These are phyloP conservation scores for Cololabis saira DNA, from an alignment of 2,113 vertebrate species.

Conservation along the genomic window DNA sequence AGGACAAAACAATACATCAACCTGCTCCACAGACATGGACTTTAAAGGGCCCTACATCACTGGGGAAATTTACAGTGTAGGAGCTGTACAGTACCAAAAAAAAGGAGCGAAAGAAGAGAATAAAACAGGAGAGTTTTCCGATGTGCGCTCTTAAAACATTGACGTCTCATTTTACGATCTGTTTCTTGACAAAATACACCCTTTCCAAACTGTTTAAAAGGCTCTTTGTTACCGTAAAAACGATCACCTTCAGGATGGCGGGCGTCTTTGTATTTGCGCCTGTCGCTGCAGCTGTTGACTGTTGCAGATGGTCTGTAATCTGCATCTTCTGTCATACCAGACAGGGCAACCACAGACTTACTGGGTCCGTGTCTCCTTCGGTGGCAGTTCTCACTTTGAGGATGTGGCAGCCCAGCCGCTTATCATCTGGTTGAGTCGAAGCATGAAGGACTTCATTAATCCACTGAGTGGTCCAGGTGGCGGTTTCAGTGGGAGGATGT, in stretches of 20 bases:
- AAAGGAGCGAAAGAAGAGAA: no score
- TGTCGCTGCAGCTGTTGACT: not conserved
- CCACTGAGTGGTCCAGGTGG: slow-evolving; percentile 45
- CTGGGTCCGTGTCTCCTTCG: slow-evolving; percentile 25
- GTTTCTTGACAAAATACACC: no score
- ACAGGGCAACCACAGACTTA: slow-evolving; percentile 4
- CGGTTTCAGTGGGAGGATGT: slow-evolving; percentile 42
- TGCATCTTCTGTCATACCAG: slow-evolving; percentile 21
- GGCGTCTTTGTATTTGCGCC: not conserved
- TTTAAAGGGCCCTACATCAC: no score
- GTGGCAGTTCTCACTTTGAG: slow-evolving; percentile 40
- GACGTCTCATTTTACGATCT: no score
- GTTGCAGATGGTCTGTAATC: slow-evolving; percentile 29
- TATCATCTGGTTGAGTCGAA: slow-evolving; percentile 51
- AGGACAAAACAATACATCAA: no score
- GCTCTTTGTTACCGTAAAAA: not conserved
- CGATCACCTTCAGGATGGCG: not conserved
- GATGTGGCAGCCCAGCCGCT: slow-evolving; percentile 26
- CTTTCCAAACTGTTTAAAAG: not conserved
- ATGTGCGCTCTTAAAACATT: not conserved
- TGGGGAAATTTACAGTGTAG: no score
- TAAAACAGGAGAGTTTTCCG: not conserved
- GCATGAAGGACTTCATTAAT: slow-evolving; percentile 54
- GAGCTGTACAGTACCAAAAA: no score
- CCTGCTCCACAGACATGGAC: no score